phyloP scores from a whole-genome alignment of 2,888 invertebrate species.

The Rhabditophanes sp. region DNA sequence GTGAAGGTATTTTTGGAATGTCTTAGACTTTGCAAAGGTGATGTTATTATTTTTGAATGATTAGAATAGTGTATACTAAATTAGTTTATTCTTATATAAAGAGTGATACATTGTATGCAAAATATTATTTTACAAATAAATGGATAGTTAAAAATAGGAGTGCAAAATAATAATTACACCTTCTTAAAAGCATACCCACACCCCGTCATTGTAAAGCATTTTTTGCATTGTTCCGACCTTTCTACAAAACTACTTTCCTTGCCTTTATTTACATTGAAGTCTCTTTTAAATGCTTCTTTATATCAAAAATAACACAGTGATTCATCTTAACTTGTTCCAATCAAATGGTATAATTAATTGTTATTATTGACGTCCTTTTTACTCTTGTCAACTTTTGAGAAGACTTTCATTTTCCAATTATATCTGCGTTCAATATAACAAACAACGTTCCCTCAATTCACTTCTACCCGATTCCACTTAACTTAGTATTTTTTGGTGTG shows the following conservation, averaged over 20 bases:
- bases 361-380: constrained; percentile 1
- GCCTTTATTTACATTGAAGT: neutral
- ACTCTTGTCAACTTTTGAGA: neutral
- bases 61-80: no score
- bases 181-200: neutral
- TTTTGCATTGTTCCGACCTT: neutral
- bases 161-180: neutral
- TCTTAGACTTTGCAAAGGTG: no score
- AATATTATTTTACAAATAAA: no score
- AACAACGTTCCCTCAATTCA: constrained; percentile 1
- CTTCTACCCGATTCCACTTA: neutral
- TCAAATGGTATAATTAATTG: neutral
- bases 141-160: no score
- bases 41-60: no score
- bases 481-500: neutral
- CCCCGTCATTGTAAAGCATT: neutral
- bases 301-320: neutral
- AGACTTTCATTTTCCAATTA: constrained; percentile 1
- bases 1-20: no score
- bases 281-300: neutral
- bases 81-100: no score
- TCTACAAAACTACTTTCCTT: neutral
- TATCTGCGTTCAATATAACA: neutral
- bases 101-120: no score
- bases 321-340: neutral